Base-by-base conservation (phyloP, 1,140 invertebrate species). In the Apis florea region DNA sequence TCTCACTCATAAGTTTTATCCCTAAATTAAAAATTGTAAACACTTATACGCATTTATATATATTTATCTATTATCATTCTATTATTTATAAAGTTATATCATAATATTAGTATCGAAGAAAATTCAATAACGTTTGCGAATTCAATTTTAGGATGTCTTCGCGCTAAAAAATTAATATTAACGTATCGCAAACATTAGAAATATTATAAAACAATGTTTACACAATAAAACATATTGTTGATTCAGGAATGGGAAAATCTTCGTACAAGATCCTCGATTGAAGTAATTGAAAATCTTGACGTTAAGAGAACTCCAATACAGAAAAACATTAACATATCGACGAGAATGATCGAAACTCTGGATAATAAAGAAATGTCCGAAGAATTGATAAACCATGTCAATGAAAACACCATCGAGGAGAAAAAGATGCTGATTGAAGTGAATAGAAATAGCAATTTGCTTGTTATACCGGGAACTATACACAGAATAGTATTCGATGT, bases 401-500 rank as follows among this genome's bases (percentile, higher is more conserved):
- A 73, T 2, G 56, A 75, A 12, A 59, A 85, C 13, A 31, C 19
- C 51, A 51, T 77, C 9, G 80, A 72, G 47, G 82, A 59, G 54
- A 89, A 76, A 78, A 81, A 66, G 8, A 74, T 91, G 15, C 54
- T 88, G 0, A 71, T 93, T 10, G 91, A 93, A 10, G 24, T 93
- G 0, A 89, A 85, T n/a, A 61, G 81, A 0, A 85, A 86, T 0
- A 89, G 88, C 1, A 90, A 87, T 75, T 79, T 93, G 6, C 63
- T 92, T 1, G 87, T 84, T 8, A 68, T 74, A 73, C 84, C 90
- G 19, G 89, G 88, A 54, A 73, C 70, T 4, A 61, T 74, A 40
- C 88, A 90, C 49, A 67, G 64, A 24, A 3, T 93, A 13, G 53
- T 67, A 13, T 93, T 93, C 47, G 88, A 92, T 67, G 70, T 93